Evolutionary conservation across 2,797 vertebrate genomes (phyloP), one percentile per base, ranked within the genome.

Genomic region (Manis pentadactyla): DNA sequence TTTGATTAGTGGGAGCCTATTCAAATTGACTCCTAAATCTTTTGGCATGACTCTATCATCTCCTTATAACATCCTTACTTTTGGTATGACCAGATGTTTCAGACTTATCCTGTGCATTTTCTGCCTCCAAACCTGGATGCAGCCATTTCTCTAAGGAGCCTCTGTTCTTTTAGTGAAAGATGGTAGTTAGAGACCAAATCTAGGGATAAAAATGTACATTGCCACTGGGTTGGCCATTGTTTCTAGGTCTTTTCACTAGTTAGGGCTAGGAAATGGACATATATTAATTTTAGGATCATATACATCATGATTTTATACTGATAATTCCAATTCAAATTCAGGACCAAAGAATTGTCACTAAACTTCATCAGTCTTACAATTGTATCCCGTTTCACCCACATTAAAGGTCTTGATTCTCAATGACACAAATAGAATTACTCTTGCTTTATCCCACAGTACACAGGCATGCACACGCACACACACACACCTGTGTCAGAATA

Each of bases 321-420:
- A 51, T 86, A 81, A 81, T 81, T 93, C 39, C 7, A 15, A 61
- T 81, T 86, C 37, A 61, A 86, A 96, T 74, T 79, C 14, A 86
- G 42, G n/a, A 69, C 21, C 90, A 42, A 57, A 79, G n/a, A 90
- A 74, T 11, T 81, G 12, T 81, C 59, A 37, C 21, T 59, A 13
- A 66, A 85, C 5, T 55, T 55, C 23, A 53, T 77, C 27, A 68
- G 46, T 31, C 53, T 88, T 87, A 37, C 10, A 85, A 13, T 4
- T 29, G 8, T 68, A 19, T 64, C n/a, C 57, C 49, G 31, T 66
- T 71, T 85, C 7, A 29, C 37, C 6, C 55, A 63, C 27, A 87
- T 14, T 74, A 29, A 51, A 77, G 63, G 1, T 79, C 94, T 92
- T 27, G 17, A 42, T 46, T 88, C 63, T 77, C 84, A 42, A 15